Conservation (phyloP, 2,113 vertebrate species). For the Chitala chitala region DNA sequence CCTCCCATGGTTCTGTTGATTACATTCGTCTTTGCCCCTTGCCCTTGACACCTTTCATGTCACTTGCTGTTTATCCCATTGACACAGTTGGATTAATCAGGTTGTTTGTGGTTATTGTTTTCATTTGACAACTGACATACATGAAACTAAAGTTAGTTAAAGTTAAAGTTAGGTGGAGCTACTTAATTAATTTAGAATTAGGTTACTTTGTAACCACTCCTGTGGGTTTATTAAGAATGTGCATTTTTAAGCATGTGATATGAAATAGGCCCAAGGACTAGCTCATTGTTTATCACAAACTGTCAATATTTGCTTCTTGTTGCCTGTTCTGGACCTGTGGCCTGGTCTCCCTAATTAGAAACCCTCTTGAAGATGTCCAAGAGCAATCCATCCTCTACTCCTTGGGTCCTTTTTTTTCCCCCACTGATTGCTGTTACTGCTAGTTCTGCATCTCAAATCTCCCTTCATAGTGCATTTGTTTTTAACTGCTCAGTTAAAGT, state of each 20-base stretch:
- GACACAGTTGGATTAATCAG: too few species aligned
- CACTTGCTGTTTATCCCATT: not conserved
- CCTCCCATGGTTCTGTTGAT: not conserved
- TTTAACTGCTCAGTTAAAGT: not conserved
- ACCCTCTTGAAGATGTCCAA: too few species aligned
- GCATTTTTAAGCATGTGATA: too few species aligned
- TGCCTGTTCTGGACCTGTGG: not conserved
- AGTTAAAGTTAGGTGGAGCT: not conserved
- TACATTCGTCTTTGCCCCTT: not conserved
- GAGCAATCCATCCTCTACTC: too few species aligned
- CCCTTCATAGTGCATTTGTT: not conserved
- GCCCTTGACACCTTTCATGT: not conserved
- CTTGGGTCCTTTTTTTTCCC: too few species aligned
- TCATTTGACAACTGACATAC: too few species aligned
- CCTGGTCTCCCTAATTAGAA: too few species aligned
- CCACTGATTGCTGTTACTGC: too few species aligned
- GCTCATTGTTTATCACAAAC: not conserved
- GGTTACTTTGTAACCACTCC: too few species aligned
- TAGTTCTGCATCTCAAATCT: not conserved
- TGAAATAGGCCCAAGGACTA: not conserved
- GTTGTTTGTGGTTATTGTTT: not conserved
- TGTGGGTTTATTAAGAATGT: too few species aligned
- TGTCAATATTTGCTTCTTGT: not conserved
- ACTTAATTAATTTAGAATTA: not conserved
- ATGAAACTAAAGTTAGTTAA: not conserved